Evolutionary conservation across 2,797 vertebrate species (phyloP).

Genomic region (Pipistrellus pipistrellus): DNA sequence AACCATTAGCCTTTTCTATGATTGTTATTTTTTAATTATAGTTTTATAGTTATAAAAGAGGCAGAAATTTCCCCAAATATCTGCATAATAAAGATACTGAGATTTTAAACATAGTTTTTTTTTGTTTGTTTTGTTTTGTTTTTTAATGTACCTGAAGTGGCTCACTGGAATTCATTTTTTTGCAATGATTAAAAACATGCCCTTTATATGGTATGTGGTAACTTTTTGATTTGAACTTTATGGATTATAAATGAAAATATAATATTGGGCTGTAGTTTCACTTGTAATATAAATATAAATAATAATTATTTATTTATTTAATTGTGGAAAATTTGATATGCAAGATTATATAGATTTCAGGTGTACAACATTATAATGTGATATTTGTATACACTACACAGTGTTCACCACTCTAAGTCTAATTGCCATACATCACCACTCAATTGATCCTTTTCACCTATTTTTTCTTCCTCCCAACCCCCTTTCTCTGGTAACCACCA

Average conservation of each 20-base stretch:
- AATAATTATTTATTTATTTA: neutral
- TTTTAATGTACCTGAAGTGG: neutral
- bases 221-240: constrained; percentile 53
- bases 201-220: neutral
- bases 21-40: constrained; percentile 41
- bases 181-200: neutral
- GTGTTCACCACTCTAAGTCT: neutral
- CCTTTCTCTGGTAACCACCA: neutral
- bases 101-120: constrained; percentile 34
- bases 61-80: constrained; percentile 36
- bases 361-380: neutral
- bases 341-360: neutral
- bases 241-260: constrained; percentile 63
- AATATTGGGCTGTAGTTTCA: constrained; percentile 24
- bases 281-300: neutral
- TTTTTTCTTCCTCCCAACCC: neutral
- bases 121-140: constrained; percentile 34
- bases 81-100: constrained; percentile 52
- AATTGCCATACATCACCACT: neutral
- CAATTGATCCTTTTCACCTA: neutral
- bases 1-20: constrained; percentile 49
- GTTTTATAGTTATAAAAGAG: constrained; percentile 51
- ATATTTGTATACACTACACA: neutral
- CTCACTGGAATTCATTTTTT: constrained; percentile 47
- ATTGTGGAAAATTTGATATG: neutral